A percentile compares a stretch with the other conserved stretches of the same genome.
phyloP scores from a whole-genome alignment of 1,140 invertebrate species.

The Diachasma alloeum region DNA sequence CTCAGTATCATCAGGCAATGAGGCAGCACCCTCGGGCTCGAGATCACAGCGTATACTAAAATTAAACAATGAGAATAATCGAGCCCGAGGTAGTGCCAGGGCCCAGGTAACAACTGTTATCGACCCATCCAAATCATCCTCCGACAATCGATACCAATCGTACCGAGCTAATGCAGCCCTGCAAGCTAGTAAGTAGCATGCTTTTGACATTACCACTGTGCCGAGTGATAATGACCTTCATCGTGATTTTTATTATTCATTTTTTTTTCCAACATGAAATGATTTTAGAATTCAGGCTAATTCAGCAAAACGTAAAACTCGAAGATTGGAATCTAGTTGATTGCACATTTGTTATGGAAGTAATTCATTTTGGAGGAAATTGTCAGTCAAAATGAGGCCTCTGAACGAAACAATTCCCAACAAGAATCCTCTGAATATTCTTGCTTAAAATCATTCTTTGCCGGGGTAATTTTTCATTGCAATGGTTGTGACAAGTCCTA shows the following conservation, averaged over 20 bases:
- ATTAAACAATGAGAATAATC: slow-evolving; percentile 9
- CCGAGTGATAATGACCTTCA: background rate
- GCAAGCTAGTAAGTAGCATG: slow-evolving; percentile 66
- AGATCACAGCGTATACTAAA: slow-evolving; percentile 56
- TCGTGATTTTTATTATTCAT: background rate
- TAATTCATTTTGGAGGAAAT: too few relatives aligned
- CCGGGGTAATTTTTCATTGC: too few relatives aligned
- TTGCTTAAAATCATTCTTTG: too few relatives aligned
- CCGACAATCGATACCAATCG: slow-evolving; percentile 58
- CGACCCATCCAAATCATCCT: slow-evolving; percentile 62
- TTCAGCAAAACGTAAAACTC: too few relatives aligned
- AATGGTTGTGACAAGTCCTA: too few relatives aligned
- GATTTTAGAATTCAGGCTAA: background rate
- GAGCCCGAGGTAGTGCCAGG: slow-evolving; percentile 40
- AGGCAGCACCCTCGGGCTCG: slow-evolving; percentile 25
- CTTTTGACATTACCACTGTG: slow-evolving; percentile 26
- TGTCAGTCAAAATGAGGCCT: too few relatives aligned
- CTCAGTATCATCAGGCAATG: slow-evolving; percentile 36
- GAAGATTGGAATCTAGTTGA: too few relatives aligned
- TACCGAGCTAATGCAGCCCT: slow-evolving; percentile 47
- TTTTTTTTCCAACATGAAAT: slow-evolving; percentile 9
- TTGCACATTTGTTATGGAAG: too few relatives aligned
- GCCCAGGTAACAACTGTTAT: slow-evolving; percentile 41
- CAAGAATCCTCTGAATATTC: too few relatives aligned
- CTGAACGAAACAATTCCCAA: too few relatives aligned